Base-by-base conservation (phyloP, 30 jellyfish, hydroid and myxozoan species). In the Aurelia sp. region DNA sequence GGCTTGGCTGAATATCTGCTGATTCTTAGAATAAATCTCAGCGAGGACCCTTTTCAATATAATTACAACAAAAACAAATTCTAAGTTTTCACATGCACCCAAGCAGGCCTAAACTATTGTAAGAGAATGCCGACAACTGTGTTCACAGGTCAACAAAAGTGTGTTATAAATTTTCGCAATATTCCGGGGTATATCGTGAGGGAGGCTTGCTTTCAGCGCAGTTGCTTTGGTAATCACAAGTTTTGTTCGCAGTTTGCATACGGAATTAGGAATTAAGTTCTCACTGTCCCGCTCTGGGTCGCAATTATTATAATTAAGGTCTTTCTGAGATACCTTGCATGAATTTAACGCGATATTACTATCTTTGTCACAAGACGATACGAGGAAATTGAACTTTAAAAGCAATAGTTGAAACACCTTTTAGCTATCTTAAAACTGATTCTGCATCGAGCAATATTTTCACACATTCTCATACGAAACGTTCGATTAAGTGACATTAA, bases 231-330 rank as follows among this genome's bases (percentile, higher is more conserved):
- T 64, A 62, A 79, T 70, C 85, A 72, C 72, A 78, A 57, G 44
- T 70, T 58, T 35, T 13, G 50, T 13, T 59, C 92, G 27, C 92
- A 55, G 92, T 65, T 82, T 69, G 92, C 40, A 48, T 82, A 30
- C 92, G 92, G 92, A 82, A 52, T 75, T 82, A 19, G 92, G 92
- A 82, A 82, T 82, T 82, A 70, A 21, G 10, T 38, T 24, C 41
- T 82, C 60, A 57, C 92, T 27, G 80, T 78, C 80, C 92, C 92
- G 78, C 92, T 82, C 92, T 18, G 48, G 51, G 85, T 24, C 55
- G 59, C 92, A 82, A 82, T 82, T 82, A 82, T 33, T 59, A 41
- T 59, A 72, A 82, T 82, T 82, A 57, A 55, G 16, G 5, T 44
- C 92, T 17, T 70, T 70, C 85, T 82, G 86, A 47, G 92, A 82